Percentiles rank a stretch among this genome's conserved stretches.
phyloP scores from a whole-genome alignment of 2,113 vertebrate species.

The Atlantisia rogersi region DNA sequence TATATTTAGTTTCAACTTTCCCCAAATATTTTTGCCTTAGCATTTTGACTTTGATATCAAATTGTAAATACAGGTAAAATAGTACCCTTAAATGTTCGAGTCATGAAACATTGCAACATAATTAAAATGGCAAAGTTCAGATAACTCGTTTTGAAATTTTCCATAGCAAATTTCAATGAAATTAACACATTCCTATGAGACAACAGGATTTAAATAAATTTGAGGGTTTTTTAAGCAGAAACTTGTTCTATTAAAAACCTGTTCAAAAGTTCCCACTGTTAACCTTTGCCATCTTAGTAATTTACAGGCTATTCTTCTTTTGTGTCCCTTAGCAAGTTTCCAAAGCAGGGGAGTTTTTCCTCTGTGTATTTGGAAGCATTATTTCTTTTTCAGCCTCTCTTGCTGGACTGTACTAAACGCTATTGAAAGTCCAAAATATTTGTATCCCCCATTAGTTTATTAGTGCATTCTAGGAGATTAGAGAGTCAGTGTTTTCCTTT shows the following conservation, averaged over 20 bases:
- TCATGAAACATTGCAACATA: background rate
- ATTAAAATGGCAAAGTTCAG: background rate
- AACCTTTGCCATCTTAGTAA: background rate
- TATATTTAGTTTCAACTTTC: background rate
- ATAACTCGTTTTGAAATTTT: background rate
- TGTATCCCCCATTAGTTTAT: background rate
- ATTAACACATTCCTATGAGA: background rate
- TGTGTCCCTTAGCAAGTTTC: background rate
- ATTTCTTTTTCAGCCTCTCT: background rate
- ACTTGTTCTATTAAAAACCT: background rate
- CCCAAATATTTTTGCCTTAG: background rate
- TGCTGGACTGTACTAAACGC: background rate
- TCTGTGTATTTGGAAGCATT: background rate
- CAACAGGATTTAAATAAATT: background rate
- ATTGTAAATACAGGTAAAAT: background rate
- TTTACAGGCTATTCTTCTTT: background rate
- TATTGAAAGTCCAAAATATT: background rate
- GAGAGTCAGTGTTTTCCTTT: background rate
- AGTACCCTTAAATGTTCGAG: background rate
- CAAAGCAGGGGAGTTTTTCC: background rate
- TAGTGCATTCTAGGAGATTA: background rate
- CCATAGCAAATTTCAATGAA: background rate
- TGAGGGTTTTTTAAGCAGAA: background rate
- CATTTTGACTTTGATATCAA: background rate
- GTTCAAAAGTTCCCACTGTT: background rate